Evolutionary conservation across 2,113 vertebrate genomes (phyloP).

Genomic region (Climacteris rufus): DNA sequence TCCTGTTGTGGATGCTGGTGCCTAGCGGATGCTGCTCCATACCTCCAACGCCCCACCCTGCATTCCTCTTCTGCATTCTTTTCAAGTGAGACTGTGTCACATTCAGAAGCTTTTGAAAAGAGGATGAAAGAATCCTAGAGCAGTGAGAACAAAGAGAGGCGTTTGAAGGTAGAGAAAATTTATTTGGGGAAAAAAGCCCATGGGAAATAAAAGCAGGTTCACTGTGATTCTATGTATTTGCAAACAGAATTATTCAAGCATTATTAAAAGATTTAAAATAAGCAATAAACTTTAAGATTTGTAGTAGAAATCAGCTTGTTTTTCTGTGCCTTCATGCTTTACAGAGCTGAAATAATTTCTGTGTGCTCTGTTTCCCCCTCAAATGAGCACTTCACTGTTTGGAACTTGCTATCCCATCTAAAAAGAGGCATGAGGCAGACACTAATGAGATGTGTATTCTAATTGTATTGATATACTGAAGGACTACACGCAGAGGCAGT

Average conservation of each 20-base stretch:
- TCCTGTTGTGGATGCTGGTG: not conserved
- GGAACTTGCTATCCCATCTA: not conserved
- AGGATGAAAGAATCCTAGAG: not conserved
- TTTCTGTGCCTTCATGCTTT: not conserved
- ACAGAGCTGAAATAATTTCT: not conserved
- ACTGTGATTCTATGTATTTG: not conserved
- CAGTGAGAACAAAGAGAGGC: not conserved
- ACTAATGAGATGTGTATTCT: not conserved
- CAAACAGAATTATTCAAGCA: not conserved
- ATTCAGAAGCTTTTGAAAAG: not conserved
- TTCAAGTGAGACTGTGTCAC: not conserved
- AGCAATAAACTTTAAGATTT: not conserved
- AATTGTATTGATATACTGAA: not conserved
- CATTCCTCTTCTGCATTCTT: not conserved
- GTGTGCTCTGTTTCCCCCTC: not conserved
- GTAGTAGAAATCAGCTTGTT: not conserved
- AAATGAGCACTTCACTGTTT: not conserved
- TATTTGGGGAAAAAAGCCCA: not conserved
- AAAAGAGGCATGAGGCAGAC: not conserved
- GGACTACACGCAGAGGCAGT: not conserved
- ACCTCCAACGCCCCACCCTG: not conserved
- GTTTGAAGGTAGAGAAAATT: not conserved
- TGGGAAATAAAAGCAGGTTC: not conserved
- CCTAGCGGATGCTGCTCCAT: not conserved
- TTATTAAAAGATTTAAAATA: not conserved